Conservation (phyloP, 2,113 vertebrate genomes). For the Dipodomys ordii region DNA sequence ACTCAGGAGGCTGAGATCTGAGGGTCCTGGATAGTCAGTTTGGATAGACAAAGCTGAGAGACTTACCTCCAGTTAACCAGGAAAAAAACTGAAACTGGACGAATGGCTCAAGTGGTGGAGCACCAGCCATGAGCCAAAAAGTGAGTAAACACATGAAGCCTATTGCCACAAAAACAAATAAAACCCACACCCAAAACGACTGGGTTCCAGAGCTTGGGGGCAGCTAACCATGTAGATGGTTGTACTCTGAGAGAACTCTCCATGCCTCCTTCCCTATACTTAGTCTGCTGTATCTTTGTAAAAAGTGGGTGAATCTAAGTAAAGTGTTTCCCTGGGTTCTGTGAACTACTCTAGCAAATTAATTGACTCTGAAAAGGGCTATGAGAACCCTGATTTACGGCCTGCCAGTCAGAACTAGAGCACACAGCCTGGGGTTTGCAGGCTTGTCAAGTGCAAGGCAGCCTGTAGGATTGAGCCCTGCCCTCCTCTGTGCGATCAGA, state of each 20-base stretch:
- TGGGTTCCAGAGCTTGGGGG: background rate
- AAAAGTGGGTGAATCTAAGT: background rate
- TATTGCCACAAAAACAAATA: background rate
- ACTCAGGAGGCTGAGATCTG: no score
- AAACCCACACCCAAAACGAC: background rate
- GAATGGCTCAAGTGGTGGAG: no score
- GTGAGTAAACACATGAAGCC: no score
- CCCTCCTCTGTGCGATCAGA: background rate
- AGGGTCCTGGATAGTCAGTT: background rate
- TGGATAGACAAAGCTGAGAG: no score
- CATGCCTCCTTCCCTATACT: accelerated
- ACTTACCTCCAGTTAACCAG: no score
- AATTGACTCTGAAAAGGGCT: background rate
- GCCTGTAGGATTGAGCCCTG: background rate
- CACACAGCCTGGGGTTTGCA: background rate
- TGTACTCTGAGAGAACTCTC: background rate
- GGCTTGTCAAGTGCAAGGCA: background rate
- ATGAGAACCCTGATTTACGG: background rate
- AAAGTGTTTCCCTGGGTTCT: background rate
- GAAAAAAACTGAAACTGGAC: no score
- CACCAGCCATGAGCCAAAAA: no score
- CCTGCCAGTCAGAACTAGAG: background rate
- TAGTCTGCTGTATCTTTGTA: background rate
- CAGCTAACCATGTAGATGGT: background rate
- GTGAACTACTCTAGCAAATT: background rate